Conservation (phyloP, 2,113 vertebrate genomes). For the Odontesthes bonariensis region DNA sequence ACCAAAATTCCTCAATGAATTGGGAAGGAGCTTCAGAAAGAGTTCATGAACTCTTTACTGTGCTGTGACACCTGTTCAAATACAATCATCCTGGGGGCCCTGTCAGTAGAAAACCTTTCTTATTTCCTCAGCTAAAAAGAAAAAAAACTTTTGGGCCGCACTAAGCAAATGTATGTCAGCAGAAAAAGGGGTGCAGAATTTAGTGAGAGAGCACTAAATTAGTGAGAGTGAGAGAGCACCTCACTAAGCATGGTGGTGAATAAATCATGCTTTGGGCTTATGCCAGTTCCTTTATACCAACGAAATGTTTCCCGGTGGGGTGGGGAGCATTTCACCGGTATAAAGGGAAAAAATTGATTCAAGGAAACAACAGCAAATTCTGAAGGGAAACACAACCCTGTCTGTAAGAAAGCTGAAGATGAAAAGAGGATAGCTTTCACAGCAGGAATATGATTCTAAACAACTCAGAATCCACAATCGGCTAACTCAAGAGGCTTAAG, state of each 20-base stretch:
- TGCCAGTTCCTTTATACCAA: too few species aligned
- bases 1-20: not conserved
- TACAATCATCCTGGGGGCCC: not conserved
- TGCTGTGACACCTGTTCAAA: constrained; percentile 7
- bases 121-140: not conserved
- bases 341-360: not conserved
- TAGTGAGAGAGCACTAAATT: not conserved
- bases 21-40: not conserved
- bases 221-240: too few species aligned
- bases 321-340: not conserved
- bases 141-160: not conserved
- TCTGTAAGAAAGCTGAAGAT: not conserved
- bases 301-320: not conserved
- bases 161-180: not conserved
- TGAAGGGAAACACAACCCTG: not conserved
- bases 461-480: constrained; percentile 9
- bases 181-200: not conserved
- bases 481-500: not conserved
- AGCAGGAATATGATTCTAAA: constrained; percentile 8
- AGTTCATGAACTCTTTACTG: not conserved
- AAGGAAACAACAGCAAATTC: not conserved
- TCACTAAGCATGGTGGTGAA: not conserved
- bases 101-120: not conserved
- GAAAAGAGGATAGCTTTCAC: not conserved
- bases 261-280: constrained; percentile 1